Base-by-base conservation (phyloP, 2,797 vertebrate genomes). In the Tragelaphus oryx region DNA sequence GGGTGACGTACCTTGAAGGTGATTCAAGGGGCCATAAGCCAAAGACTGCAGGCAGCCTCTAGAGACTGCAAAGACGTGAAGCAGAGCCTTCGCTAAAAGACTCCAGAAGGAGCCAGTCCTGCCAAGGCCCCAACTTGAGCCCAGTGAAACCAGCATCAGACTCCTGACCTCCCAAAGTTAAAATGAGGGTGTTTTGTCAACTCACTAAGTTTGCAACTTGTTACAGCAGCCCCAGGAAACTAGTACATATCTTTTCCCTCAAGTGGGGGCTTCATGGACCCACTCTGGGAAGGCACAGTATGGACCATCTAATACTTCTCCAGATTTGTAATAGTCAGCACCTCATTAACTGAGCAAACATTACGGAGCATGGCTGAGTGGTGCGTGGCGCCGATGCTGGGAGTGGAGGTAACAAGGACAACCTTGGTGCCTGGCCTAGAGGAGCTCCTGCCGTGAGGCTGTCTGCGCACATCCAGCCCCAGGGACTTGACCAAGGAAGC, bases 321-420 rank as follows among this genome's bases (percentile, higher is more conserved):
- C 17, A 6, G 37, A 4, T 71, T 46, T 26, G 22, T 76, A 3
- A 30, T 1, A 33, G 0, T 6, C 46, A 5, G 41, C 28, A 20
- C 4, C 5, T 68, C 30, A 9, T 13, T 4, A 30, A 48, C 0
- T 2, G 16, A 30, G 18, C 20, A 52, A 8, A 17, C 5, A 16
- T 12, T 5, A 12, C 0, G 0, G 12, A 17, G 7, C 11, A 2
- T 0, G 0, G 8, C 79, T 6, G 22, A 22, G 54, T 37, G 6
- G 8, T 28, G 18, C 1, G 0, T 3, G 4, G 30, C 0, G 33
- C 33, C 0, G 0, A 20, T 3, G 9, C 48, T 6, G 28, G 44
- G 10, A 30, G 2, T 0, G 0, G 20, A 13, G 28, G 14, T 1
- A 6, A n/a, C 1, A 7, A n/a, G 17, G 13, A 37, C 52, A 8